Conservation (phyloP, 2,797 vertebrate species). For the Champsocephalus esox region DNA sequence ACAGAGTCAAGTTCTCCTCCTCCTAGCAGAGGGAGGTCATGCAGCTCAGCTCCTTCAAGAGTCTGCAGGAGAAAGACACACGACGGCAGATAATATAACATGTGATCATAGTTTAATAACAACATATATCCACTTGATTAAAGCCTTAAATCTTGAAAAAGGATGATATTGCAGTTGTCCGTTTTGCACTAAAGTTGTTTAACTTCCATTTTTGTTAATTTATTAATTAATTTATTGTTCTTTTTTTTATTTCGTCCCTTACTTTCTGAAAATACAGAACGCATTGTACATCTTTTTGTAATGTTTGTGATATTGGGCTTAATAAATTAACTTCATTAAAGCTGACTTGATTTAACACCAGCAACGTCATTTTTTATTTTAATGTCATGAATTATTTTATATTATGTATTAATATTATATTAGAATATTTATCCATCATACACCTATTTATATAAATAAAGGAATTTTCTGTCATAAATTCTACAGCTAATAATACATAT, state of each 20-base stretch:
- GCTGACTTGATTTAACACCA: background rate
- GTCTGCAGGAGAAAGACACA: background rate
- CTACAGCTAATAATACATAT: background rate
- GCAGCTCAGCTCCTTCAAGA: constrained; percentile 23
- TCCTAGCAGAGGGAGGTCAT: constrained; percentile 41
- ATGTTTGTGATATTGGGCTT: background rate
- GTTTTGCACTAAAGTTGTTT: background rate
- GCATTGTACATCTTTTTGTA: background rate
- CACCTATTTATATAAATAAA: background rate
- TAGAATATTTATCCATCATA: too few species aligned
- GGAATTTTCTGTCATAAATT: background rate
- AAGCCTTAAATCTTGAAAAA: background rate
- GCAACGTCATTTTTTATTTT: background rate
- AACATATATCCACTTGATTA: background rate
- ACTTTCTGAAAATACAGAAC: background rate
- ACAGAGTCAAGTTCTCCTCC: constrained; percentile 72
- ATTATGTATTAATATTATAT: too few species aligned
- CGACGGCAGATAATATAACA: background rate
- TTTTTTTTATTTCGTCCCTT: background rate
- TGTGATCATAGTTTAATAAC: background rate
- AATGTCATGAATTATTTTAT: too few species aligned
- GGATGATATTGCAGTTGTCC: background rate
- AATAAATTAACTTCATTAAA: constrained; percentile 8
- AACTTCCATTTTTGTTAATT: background rate
- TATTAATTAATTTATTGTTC: constrained; percentile 1